Conservation (phyloP, 2,797 vertebrate genomes). For the Falco peregrinus region DNA sequence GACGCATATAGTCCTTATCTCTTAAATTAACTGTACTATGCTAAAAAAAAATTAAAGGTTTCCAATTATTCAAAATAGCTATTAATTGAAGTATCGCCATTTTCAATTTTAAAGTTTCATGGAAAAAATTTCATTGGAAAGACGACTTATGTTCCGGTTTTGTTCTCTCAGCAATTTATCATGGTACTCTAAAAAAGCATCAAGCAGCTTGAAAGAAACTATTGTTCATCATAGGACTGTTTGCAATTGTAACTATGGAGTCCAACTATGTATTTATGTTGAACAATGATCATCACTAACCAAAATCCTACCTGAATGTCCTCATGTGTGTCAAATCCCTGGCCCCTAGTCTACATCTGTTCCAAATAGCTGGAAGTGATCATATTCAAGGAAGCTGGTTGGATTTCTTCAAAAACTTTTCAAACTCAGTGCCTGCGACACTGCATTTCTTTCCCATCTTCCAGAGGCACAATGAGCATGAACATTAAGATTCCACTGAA, state of each 20-base stretch:
- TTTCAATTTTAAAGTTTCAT: background rate
- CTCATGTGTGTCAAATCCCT: background rate
- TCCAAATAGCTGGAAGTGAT: background rate
- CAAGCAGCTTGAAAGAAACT: background rate
- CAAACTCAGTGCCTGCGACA: background rate
- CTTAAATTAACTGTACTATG: background rate
- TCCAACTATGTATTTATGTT: background rate
- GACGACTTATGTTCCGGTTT: background rate
- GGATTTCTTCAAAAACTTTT: background rate
- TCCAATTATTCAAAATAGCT: background rate
- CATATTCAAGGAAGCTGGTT: background rate
- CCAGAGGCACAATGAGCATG: background rate
- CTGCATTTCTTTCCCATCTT: background rate
- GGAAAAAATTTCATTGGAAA: background rate
- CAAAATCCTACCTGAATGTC: background rate
- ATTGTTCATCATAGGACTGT: background rate
- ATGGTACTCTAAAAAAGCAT: background rate
- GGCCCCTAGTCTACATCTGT: background rate
- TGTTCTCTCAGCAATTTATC: background rate
- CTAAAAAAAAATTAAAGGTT: background rate
- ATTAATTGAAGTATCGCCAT: background rate
- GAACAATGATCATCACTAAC: background rate
- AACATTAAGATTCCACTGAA: background rate
- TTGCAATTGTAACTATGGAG: constrained; percentile 30
- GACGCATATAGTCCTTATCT: background rate